Conservation (phyloP, 2,888 invertebrate genomes). For the Emmelina monodactyla region DNA sequence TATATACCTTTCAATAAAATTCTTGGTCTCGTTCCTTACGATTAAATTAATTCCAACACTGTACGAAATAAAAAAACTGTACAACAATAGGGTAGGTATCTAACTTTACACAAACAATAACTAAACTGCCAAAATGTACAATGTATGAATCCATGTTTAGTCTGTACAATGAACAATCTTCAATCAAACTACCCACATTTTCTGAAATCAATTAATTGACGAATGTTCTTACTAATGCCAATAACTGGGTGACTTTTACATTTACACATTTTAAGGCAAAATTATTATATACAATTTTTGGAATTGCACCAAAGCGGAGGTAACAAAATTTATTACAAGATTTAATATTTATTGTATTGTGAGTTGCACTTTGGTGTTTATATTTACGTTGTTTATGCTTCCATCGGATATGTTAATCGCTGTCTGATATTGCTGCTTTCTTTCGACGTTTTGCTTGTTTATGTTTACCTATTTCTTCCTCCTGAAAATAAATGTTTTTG, state of each 20-base stretch:
- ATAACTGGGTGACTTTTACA: not conserved
- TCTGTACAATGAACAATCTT: not conserved
- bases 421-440: constrained; percentile 90
- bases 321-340: constrained; percentile 31
- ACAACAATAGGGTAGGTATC: constrained; percentile 45
- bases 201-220: not conserved
- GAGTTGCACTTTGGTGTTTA: constrained; percentile 66
- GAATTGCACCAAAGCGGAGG: constrained; percentile 35
- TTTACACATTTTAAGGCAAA: not conserved
- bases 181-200: not conserved
- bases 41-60: constrained; percentile 48
- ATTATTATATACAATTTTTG: constrained; percentile 39
- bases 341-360: constrained; percentile 51
- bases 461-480: constrained; percentile 91
- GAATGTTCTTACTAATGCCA: not conserved
- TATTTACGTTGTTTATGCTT: too few species aligned
- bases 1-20: constrained; percentile 49
- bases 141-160: not conserved
- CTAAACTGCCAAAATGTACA: not conserved
- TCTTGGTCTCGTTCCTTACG: constrained; percentile 59
- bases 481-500: too few species aligned
- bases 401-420: constrained; percentile 79
- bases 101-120: constrained; percentile 20
- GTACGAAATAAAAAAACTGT: constrained; percentile 41
- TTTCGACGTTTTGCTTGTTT: constrained; percentile 91